Evolutionary conservation across 2,888 invertebrate genomes (phyloP).

Genomic region (Drosophila subsilvestris): DNA sequence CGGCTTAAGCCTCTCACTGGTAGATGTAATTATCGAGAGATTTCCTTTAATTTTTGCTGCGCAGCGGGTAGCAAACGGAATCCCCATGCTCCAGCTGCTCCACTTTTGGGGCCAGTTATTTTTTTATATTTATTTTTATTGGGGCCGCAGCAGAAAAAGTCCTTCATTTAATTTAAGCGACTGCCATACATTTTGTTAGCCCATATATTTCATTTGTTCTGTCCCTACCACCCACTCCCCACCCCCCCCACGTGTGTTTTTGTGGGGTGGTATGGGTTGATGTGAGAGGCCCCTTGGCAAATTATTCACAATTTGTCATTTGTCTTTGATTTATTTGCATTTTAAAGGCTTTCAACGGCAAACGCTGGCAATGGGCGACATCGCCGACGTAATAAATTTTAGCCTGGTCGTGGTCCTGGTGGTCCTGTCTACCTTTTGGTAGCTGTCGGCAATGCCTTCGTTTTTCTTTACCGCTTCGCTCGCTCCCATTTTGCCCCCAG

Average conservation of each 20-base stretch:
- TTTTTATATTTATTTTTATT: conserved; percentile 29
- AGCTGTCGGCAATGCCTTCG: conserved; percentile 63
- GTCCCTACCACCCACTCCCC: no score
- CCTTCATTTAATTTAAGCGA: conserved; percentile 77
- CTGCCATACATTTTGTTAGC: conserved; percentile 73
- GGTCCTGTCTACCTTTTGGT: conserved; percentile 74
- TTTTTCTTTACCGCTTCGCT: conserved; percentile 18
- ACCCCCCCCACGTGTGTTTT: conserved; percentile 34
- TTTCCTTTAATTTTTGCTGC: conserved; percentile 22
- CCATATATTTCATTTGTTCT: conserved; percentile 66
- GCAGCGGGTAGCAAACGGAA: conserved; percentile 21
- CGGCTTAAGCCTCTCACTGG: conserved; percentile 10
- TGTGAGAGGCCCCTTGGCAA: conserved; percentile 67
- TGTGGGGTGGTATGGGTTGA: conserved; percentile 52
- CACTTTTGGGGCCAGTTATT: conserved; percentile 12
- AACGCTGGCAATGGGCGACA: conserved; percentile 54
- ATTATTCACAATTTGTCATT: conserved; percentile 80
- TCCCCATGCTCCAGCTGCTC: conserved; percentile 9
- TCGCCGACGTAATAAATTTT: conserved; percentile 73
- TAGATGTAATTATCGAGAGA: conserved; percentile 35
- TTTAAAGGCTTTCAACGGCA: conserved; percentile 78
- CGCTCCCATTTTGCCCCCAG: no score
- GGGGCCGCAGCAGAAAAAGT: conserved; percentile 43
- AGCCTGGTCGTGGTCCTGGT: conserved; percentile 41
- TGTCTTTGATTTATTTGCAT: conserved; percentile 80